phyloP scores from a whole-genome alignment of 2,797 vertebrate genomes.

The Remorina albescens region DNA sequence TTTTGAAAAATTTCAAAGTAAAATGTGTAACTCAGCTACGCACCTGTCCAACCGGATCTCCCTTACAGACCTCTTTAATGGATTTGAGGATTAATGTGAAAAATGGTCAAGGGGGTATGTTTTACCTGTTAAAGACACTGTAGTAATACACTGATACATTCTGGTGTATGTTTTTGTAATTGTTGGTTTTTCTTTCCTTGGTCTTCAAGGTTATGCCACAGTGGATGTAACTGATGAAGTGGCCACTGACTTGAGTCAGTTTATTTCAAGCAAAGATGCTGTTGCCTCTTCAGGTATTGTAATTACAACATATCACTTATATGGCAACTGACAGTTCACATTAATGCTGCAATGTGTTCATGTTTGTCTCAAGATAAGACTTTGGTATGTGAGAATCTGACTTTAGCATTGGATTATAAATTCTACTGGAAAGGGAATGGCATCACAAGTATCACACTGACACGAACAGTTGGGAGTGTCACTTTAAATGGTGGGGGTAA shows the following conservation, averaged over 20 bases:
- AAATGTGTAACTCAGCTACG: conserved; percentile 80
- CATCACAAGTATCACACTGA: conserved; percentile 85
- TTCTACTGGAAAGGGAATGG: conserved; percentile 87
- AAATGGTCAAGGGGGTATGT: conserved; percentile 81
- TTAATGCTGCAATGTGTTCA: neutral
- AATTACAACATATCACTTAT: conserved; percentile 20
- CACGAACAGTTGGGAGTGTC: conserved; percentile 79
- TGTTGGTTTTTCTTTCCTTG: neutral
- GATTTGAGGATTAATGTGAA: conserved; percentile 72
- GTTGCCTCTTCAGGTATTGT: conserved; percentile 55
- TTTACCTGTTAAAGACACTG: conserved; percentile 6
- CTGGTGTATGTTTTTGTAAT: neutral
- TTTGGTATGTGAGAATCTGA: conserved; percentile 83
- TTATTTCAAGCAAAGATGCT: conserved; percentile 69
- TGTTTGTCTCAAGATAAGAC: conserved; percentile 36
- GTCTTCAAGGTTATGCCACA: conserved; percentile 75
- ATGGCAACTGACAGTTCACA: neutral
- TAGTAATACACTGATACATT: neutral
- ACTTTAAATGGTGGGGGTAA: conserved; percentile 68
- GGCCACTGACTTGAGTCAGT: conserved; percentile 64
- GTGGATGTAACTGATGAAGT: conserved; percentile 81
- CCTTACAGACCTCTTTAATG: conserved; percentile 52
- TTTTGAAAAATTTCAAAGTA: conserved; percentile 85
- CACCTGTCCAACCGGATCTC: conserved; percentile 75
- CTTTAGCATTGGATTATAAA: conserved; percentile 88